Conservation (phyloP, 2,113 vertebrate species). For the Gymnobelideus leadbeateri region DNA sequence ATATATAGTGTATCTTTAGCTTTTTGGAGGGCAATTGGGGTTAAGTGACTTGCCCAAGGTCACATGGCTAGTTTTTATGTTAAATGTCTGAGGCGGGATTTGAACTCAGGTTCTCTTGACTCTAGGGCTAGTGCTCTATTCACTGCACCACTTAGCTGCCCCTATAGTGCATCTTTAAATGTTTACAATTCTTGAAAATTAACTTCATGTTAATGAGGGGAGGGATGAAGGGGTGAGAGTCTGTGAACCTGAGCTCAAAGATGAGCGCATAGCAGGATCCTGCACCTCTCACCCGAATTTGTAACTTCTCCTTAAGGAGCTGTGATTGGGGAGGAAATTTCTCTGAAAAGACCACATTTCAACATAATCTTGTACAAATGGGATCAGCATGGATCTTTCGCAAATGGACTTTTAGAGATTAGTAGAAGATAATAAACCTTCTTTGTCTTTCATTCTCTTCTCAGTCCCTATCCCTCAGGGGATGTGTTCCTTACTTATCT, state of each 20-base stretch:
- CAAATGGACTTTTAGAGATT: not conserved
- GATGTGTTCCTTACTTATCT: not conserved
- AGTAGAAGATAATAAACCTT: not conserved
- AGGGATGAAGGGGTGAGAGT: not conserved
- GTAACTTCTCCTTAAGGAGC: not conserved
- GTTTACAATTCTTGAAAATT: not conserved
- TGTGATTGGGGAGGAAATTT: not conserved
- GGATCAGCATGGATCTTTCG: too few species aligned
- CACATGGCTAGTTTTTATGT: too few species aligned
- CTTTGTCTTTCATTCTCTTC: not conserved
- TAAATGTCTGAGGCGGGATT: too few species aligned
- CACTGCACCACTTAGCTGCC: too few species aligned
- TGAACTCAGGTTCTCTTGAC: too few species aligned
- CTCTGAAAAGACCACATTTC: not conserved
- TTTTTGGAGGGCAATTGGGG: too few species aligned
- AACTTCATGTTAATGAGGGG: not conserved
- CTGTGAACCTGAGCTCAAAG: not conserved
- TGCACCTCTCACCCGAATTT: conserved; percentile 22
- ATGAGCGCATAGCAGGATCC: not conserved
- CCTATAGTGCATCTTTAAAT: not conserved
- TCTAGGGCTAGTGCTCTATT: too few species aligned
- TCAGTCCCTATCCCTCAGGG: not conserved
- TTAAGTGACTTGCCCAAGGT: too few species aligned
- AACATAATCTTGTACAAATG: not conserved
- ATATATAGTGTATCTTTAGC: not conserved